These are phyloP conservation scores for Chaetodon trifasciatus DNA, from an alignment of 2,797 vertebrate genomes.

Conservation along the genomic window DNA sequence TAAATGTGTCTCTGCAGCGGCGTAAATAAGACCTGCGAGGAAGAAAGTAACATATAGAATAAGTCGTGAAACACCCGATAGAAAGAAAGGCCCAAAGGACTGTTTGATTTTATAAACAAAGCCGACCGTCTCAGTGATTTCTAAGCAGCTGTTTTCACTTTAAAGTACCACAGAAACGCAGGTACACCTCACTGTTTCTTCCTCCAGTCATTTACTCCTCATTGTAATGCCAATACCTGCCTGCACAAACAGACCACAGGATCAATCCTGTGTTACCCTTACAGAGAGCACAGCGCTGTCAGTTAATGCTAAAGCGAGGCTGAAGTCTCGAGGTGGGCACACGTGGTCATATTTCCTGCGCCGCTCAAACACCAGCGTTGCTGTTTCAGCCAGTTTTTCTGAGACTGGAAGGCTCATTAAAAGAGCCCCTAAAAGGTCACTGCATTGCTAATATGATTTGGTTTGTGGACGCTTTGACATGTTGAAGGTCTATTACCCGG, in stretches of 20 bases:
- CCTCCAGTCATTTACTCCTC: background rate
- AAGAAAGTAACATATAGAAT: background rate
- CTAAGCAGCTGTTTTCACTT: background rate
- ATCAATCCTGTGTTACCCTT: background rate
- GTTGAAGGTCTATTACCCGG: background rate
- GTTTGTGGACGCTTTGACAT: background rate
- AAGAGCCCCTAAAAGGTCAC: conserved; percentile 2
- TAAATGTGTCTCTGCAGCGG: background rate
- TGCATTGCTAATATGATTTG: background rate
- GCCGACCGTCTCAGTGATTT: background rate
- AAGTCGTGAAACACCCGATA: background rate
- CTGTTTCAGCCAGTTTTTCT: background rate
- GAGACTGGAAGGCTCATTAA: background rate
- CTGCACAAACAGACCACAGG: background rate
- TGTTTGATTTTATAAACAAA: background rate
- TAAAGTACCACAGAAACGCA: background rate
- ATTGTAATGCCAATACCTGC: conserved; percentile 8
- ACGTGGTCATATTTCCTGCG: background rate
- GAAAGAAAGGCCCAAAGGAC: background rate
- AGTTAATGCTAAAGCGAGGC: background rate
- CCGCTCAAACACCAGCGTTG: background rate
- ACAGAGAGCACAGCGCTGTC: background rate
- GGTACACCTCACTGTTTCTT: background rate
- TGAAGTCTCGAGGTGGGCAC: background rate
- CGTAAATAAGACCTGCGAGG: background rate